Conservation (phyloP, 53 echinoderm and acorn worm genomes). For the Mesocentrotus franciscanus region DNA sequence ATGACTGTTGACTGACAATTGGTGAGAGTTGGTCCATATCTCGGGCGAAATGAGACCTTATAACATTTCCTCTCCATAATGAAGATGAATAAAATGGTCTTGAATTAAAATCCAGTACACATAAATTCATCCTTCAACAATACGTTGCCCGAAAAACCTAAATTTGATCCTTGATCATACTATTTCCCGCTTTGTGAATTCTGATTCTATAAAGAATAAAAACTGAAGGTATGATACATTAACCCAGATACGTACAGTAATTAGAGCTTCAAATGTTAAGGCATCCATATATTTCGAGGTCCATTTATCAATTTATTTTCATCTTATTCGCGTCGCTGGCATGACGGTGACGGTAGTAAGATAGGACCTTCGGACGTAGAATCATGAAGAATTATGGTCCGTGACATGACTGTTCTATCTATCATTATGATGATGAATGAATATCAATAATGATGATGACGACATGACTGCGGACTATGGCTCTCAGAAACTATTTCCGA, state of each 20-base stretch:
- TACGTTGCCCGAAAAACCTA: background rate
- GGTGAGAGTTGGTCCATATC: too few relatives aligned
- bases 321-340: background rate
- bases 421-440: background rate
- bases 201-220: background rate
- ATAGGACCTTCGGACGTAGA: background rate
- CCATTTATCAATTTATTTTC: slow-evolving; percentile 21
- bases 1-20: too few relatives aligned
- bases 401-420: background rate
- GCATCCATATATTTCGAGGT: background rate
- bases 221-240: background rate
- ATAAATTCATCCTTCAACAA: background rate
- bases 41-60: too few relatives aligned
- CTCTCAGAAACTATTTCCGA: background rate
- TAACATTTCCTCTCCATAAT: too few relatives aligned
- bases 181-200: background rate
- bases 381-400: background rate
- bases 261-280: background rate
- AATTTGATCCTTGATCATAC: background rate
- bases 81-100: too few relatives aligned
- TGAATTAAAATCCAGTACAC: too few relatives aligned
- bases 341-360: background rate
- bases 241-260: background rate
- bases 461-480: too few relatives aligned
- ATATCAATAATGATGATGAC: background rate